Evolutionary conservation across 92 coral and sea anemone species (phyloP).

Genomic region (Zoanthus solanderi): DNA sequence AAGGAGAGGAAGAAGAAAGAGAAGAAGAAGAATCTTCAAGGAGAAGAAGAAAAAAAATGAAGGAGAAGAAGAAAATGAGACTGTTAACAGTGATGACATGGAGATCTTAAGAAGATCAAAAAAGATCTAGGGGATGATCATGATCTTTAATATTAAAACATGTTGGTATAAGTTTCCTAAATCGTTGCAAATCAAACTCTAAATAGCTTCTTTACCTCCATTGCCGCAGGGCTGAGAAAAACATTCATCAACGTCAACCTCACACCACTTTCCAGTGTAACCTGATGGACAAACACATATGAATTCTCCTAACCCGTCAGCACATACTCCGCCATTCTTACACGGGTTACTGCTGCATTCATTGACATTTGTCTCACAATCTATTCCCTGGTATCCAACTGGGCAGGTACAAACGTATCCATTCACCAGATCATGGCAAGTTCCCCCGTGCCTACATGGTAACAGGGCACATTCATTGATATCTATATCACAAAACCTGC

Average conservation of each 20-base stretch:
- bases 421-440: slow-evolving; percentile 72
- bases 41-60: too few species aligned
- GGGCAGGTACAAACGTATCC: slow-evolving; percentile 71
- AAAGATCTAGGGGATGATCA: too few species aligned
- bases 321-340: slow-evolving; percentile 84
- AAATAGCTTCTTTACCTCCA: slow-evolving; percentile 62
- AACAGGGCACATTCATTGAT: slow-evolving; percentile 73
- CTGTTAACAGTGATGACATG: too few species aligned
- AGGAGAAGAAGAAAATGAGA: not conserved
- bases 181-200: too few species aligned
- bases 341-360: slow-evolving; percentile 85
- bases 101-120: too few species aligned
- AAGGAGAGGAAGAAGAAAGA: not conserved
- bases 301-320: slow-evolving; percentile 85
- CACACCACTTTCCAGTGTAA: slow-evolving; percentile 74
- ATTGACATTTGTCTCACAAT: slow-evolving; percentile 74
- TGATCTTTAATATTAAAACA: too few species aligned
- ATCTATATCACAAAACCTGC: slow-evolving; percentile 69
- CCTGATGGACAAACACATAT: slow-evolving; percentile 83
- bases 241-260: slow-evolving; percentile 77
- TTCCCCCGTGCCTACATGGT: slow-evolving; percentile 81
- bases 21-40: not conserved
- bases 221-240: slow-evolving; percentile 69
- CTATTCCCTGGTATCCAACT: slow-evolving; percentile 70
- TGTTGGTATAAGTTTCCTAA: not conserved